A percentile compares a stretch with the other conserved stretches of the same genome.
phyloP scores from a whole-genome alignment of 1,140 invertebrate genomes.

The Coptotermes formosanus region DNA sequence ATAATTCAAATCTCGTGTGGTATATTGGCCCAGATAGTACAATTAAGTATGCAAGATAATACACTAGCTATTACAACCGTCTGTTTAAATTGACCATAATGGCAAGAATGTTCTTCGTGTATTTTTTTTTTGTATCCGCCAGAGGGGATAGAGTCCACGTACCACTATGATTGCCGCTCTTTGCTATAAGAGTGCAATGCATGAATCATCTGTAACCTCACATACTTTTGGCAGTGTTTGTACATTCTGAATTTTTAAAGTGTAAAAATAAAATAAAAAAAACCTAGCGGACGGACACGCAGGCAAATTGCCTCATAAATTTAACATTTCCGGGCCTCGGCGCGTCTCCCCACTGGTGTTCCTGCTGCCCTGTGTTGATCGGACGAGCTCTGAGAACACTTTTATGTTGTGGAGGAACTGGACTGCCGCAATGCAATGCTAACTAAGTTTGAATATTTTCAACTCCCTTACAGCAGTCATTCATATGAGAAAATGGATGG shows the following conservation, averaged over 20 bases:
- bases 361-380: not conserved
- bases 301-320: slow-evolving; percentile 15
- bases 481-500: not conserved
- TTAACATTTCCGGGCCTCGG: not conserved
- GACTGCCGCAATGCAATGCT: not conserved
- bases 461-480: not conserved
- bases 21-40: not conserved
- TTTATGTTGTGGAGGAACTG: not conserved
- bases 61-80: not conserved
- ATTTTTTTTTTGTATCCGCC: not conserved
- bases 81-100: slow-evolving; percentile 15
- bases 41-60: not conserved
- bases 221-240: slow-evolving; percentile 7
- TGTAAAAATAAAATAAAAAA: slow-evolving; percentile 7
- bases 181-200: not conserved
- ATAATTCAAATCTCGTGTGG: not conserved
- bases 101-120: not conserved
- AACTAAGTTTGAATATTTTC: slow-evolving; percentile 11
- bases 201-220: not conserved
- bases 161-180: not conserved
- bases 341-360: not conserved
- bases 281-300: not conserved
- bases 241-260: slow-evolving; percentile 1
- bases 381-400: not conserved
- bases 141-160: not conserved